Evolutionary conservation across 2,113 vertebrate species (phyloP).

Genomic region (Brachyhypopomus occidentalis): DNA sequence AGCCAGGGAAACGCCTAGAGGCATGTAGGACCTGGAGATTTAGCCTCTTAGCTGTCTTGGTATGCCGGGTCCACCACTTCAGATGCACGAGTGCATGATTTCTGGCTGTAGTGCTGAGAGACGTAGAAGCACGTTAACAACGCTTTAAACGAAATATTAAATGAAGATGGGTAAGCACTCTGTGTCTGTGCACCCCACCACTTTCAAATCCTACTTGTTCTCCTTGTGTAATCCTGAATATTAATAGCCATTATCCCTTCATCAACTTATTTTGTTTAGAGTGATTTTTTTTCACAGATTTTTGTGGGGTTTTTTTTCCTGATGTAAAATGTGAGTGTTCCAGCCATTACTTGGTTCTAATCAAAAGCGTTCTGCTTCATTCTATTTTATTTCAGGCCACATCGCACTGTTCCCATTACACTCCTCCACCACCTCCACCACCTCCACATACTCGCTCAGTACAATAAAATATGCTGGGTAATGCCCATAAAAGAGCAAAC

Average conservation of each 20-base stretch:
- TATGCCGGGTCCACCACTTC: background rate
- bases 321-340: constrained; percentile 34
- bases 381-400: constrained; percentile 44
- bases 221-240: background rate
- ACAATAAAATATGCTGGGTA: constrained; percentile 34
- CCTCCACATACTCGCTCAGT: constrained; percentile 31
- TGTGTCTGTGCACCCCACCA: too few species aligned
- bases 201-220: too few species aligned
- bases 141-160: too few species aligned
- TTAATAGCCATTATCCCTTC: constrained; percentile 2
- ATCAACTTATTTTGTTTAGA: constrained; percentile 28
- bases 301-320: constrained; percentile 16
- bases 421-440: constrained; percentile 17
- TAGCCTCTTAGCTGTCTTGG: constrained; percentile 2
- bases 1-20: background rate
- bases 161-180: too few species aligned
- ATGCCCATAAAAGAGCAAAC: constrained; percentile 44
- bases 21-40: background rate
- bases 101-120: too few species aligned
- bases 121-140: too few species aligned
- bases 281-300: background rate
- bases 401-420: constrained; percentile 11
- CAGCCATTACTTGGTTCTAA: constrained; percentile 37
- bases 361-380: constrained; percentile 46
- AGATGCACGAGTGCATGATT: too few species aligned